phyloP scores from a whole-genome alignment of 2,888 invertebrate species.

The Plagodis pulveraria region DNA sequence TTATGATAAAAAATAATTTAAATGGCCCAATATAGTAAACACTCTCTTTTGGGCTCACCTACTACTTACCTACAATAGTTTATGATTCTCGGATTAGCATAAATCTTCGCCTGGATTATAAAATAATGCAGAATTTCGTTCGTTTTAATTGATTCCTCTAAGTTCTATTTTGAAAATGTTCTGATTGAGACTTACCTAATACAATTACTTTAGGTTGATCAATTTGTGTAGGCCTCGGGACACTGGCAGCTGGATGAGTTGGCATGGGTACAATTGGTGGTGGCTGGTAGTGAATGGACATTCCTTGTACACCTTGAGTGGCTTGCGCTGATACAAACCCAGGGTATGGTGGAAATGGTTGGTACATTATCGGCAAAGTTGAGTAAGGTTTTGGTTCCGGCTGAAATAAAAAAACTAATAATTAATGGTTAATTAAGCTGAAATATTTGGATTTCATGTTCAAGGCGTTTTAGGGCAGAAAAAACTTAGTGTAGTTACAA shows the following conservation, averaged over 20 bases:
- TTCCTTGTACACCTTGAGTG: conserved; percentile 48
- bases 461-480: too few relatives aligned
- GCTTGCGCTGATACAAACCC: conserved; percentile 64
- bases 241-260: conserved; percentile 49
- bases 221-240: conserved; percentile 62
- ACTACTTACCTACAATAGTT: too few relatives aligned
- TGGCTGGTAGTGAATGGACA: conserved; percentile 69
- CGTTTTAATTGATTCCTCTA: too few relatives aligned
- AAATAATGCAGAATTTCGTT: too few relatives aligned
- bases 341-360: conserved; percentile 73
- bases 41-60: too few relatives aligned
- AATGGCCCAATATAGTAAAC: too few relatives aligned
- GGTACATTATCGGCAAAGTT: conserved; percentile 76
- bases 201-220: conserved; percentile 84
- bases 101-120: too few relatives aligned
- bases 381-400: conserved; percentile 76
- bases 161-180: not conserved
- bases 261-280: conserved; percentile 71
- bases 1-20: too few relatives aligned
- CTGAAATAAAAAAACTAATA: conserved; percentile 60
- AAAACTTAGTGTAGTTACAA: too few relatives aligned
- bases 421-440: not conserved
- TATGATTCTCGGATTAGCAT: too few relatives aligned
- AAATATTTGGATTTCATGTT: too few relatives aligned
- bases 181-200: conserved; percentile 72